These are phyloP conservation scores for Prionailurus bengalensis DNA, from an alignment of 2,113 vertebrate genomes.

Conservation along the genomic window DNA sequence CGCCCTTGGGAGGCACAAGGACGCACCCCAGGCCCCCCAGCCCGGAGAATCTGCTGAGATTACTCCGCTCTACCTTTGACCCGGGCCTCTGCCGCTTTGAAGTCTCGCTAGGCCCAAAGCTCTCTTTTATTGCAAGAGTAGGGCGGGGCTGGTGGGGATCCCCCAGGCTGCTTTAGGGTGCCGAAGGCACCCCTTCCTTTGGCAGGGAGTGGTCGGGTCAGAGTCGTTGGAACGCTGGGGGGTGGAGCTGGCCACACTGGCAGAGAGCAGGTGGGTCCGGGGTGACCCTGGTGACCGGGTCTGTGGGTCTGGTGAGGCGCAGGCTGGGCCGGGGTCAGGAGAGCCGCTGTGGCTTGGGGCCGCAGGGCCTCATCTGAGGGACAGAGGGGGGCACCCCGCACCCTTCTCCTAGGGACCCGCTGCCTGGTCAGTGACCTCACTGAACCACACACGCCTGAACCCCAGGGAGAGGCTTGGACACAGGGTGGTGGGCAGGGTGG, in stretches of 20 bases:
- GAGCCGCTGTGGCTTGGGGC: neutral
- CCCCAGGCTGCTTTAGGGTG: neutral
- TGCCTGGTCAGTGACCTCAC: neutral
- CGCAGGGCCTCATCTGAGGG: neutral
- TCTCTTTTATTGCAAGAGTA: neutral
- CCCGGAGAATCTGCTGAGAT: neutral
- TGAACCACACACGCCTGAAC: neutral
- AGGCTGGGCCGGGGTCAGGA: neutral
- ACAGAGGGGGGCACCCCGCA: neutral
- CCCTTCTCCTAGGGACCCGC: neutral
- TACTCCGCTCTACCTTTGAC: constrained; percentile 63
- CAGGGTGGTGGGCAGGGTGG: too few species aligned
- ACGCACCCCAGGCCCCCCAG: neutral
- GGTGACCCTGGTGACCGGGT: fast-evolving
- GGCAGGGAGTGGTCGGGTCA: neutral
- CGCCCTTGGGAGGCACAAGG: neutral
- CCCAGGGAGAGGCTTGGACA: neutral
- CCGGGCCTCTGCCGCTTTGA: constrained; percentile 40
- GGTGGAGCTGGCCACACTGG: neutral
- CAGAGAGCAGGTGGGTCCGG: neutral
- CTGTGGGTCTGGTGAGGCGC: neutral
- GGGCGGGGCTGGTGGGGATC: neutral
- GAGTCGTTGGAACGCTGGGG: neutral
- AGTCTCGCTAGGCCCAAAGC: neutral
- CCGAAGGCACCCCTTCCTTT: constrained; percentile 8